Conservation (phyloP, 2,888 invertebrate genomes). For the Adineta ricciae region DNA sequence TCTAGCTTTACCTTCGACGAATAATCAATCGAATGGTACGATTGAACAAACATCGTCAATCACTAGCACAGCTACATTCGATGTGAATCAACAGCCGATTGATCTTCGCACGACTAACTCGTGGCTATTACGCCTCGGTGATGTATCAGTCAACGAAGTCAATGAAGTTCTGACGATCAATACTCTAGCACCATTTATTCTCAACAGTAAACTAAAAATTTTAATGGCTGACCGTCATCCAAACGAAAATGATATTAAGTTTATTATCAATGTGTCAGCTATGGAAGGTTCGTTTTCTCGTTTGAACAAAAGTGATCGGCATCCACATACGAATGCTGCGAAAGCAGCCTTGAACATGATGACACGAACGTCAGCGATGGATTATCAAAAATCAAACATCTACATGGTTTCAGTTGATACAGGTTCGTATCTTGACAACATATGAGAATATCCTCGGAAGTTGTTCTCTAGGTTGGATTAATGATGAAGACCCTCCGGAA, state of each 20-base stretch:
- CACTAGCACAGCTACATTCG: neutral
- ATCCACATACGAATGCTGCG: conserved; percentile 37
- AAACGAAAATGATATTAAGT: neutral
- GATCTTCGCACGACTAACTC: neutral
- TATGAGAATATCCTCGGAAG: too few relatives aligned
- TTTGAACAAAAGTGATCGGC: conserved; percentile 34
- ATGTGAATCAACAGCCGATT: conserved; percentile 10
- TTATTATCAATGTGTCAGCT: conserved; percentile 36
- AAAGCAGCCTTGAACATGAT: conserved; percentile 37
- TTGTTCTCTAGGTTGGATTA: neutral
- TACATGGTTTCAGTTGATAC: conserved; percentile 37
- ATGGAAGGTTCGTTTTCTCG: conserved; percentile 36
- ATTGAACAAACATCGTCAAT: neutral
- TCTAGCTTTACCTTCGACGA: neutral
- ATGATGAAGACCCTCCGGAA: neutral
- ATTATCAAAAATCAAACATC: conserved; percentile 34
- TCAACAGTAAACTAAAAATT: neutral
- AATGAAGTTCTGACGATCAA: conserved; percentile 20
- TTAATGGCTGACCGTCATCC: neutral
- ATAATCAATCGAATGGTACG: neutral
- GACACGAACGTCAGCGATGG: conserved; percentile 35
- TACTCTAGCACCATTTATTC: conserved; percentile 21
- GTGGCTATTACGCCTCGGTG: neutral
- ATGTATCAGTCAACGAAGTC: neutral
- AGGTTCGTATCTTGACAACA: conserved; percentile 11